Percentiles rank a stretch among this genome's conserved stretches.
Evolutionary conservation across 2,113 vertebrate species (phyloP).

Genomic region (Rana temporaria): DNA sequence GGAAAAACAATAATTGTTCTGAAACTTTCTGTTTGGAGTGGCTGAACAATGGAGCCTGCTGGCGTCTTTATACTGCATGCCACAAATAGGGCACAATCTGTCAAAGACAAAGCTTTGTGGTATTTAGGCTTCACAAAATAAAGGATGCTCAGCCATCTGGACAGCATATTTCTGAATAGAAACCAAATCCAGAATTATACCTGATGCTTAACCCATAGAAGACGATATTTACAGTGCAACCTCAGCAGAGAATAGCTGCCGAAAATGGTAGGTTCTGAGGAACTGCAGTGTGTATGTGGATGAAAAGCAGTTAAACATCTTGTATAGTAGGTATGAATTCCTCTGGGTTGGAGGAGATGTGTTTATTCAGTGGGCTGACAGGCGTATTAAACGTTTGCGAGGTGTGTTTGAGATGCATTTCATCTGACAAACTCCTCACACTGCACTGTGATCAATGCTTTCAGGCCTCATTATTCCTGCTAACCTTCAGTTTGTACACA

Average conservation of each 20-base stretch:
- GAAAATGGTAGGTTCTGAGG: not conserved
- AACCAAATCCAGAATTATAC: conserved; percentile 30
- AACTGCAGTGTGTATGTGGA: not conserved
- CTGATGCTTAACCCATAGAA: conserved; percentile 5
- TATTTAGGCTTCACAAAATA: conserved; percentile 42
- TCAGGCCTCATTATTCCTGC: conserved; percentile 57
- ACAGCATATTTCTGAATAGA: conserved; percentile 26
- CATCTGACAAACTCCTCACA: conserved; percentile 52
- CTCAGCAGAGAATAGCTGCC: not conserved
- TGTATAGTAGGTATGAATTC: conserved; percentile 8
- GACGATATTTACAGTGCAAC: not conserved
- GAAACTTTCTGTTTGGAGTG: conserved; percentile 18
- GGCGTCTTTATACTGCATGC: conserved; percentile 20
- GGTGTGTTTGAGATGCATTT: conserved; percentile 56
- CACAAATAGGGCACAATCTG: conserved; percentile 42
- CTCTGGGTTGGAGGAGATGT: conserved; percentile 18
- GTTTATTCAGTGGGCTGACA: conserved; percentile 51
- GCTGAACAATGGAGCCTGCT: conserved; percentile 42
- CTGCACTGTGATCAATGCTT: conserved; percentile 56
- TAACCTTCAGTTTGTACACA: conserved; percentile 56
- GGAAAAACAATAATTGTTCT: conserved; percentile 30
- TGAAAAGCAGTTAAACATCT: conserved; percentile 12
- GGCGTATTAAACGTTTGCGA: conserved; percentile 49
- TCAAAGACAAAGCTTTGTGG: conserved; percentile 34
- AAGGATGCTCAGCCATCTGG: conserved; percentile 37